phyloP scores from a whole-genome alignment of 2,888 invertebrate species.

The Schizaphis graminum region DNA sequence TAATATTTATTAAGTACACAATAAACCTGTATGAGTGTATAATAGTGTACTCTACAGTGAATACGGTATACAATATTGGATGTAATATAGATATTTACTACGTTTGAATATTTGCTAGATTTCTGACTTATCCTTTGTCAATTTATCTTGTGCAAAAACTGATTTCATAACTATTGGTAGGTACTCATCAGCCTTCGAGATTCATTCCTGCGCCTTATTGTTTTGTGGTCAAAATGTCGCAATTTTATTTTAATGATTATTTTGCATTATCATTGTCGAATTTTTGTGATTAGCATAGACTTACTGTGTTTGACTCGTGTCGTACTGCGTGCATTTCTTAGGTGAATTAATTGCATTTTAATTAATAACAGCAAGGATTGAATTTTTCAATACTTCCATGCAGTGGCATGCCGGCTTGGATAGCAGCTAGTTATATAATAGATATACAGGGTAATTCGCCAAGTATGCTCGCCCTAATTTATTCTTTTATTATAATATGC shows the following conservation, averaged over 20 bases:
- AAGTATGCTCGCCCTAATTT: neutral
- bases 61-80: neutral
- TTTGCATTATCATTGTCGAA: neutral
- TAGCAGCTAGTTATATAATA: neutral
- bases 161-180: neutral
- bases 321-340: neutral
- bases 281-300: neutral
- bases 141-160: neutral
- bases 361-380: neutral
- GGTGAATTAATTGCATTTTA: neutral
- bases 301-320: neutral
- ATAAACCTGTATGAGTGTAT: no score
- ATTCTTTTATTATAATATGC: neutral
- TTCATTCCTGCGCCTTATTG: neutral
- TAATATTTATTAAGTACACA: no score
- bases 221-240: neutral
- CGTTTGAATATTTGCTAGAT: neutral
- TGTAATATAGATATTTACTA: neutral
- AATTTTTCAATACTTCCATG: neutral
- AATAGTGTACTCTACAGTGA: no score
- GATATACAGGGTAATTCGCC: neutral
- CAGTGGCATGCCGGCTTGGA: neutral
- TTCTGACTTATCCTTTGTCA: neutral
- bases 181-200: neutral
- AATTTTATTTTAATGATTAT: neutral